Conservation (phyloP, 1,140 invertebrate species). For the Polypedilum vanderplanki region DNA sequence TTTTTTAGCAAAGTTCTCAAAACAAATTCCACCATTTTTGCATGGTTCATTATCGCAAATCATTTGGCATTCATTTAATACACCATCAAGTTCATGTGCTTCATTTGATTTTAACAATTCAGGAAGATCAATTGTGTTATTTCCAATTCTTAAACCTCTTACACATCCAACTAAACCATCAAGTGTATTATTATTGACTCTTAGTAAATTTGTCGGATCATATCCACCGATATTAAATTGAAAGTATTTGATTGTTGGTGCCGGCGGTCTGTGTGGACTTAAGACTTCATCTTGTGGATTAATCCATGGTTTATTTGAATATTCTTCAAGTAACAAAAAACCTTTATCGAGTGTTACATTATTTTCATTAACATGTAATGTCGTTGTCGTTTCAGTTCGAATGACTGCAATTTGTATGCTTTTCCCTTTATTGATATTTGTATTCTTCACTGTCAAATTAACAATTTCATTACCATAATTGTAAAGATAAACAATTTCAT, state of each 20-base stretch:
- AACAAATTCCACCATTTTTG: slow-evolving; percentile 78
- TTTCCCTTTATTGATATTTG: slow-evolving; percentile 67
- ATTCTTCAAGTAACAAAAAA: slow-evolving; percentile 62
- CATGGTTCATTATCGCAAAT: slow-evolving; percentile 81
- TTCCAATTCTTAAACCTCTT: slow-evolving; percentile 78
- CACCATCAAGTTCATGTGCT: slow-evolving; percentile 61
- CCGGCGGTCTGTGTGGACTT: slow-evolving; percentile 71
- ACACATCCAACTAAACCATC: slow-evolving; percentile 80
- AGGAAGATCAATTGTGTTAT: slow-evolving; percentile 67
- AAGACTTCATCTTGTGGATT: slow-evolving; percentile 79
- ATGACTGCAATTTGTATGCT: slow-evolving; percentile 80
- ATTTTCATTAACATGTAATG: slow-evolving; percentile 74
- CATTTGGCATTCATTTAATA: slow-evolving; percentile 76
- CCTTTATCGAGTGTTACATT: slow-evolving; percentile 63
- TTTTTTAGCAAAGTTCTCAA: slow-evolving; percentile 80
- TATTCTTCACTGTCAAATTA: slow-evolving; percentile 65
- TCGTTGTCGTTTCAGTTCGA: slow-evolving; percentile 61
- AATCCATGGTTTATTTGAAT: slow-evolving; percentile 76
- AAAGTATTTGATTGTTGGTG: slow-evolving; percentile 76
- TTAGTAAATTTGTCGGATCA: slow-evolving; percentile 62
- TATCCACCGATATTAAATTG: slow-evolving; percentile 85
- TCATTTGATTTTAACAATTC: slow-evolving; percentile 61
- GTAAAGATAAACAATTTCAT: slow-evolving; percentile 70
- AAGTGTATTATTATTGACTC: slow-evolving; percentile 50
- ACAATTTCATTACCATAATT: slow-evolving; percentile 74